Base-by-base conservation (phyloP, 2,113 vertebrate genomes). In the Rhinolophus ferrumequinum region DNA sequence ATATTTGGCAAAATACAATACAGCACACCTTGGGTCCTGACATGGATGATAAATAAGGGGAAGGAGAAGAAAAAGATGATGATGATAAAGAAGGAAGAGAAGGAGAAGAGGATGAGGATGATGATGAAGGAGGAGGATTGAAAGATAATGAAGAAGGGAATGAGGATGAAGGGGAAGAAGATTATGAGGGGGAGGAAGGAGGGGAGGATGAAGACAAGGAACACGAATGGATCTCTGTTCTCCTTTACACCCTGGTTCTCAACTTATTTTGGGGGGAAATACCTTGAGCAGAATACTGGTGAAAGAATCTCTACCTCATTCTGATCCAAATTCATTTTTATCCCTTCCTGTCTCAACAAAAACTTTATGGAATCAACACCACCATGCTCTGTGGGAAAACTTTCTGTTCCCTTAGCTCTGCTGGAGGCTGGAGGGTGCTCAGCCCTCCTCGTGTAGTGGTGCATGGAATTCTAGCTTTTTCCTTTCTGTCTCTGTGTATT, bases 401-500 rank as follows among this genome's bases (percentile, higher is more conserved):
- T 12, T 33, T 58, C 35, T 9, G 13, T 41, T 67, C 12, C 44
- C 11, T 7, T 16, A 54, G 26, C 60, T 54, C 26, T 6, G 24
- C 26, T 41, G 24, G 11, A 41, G 15, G 73, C 75, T 67, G 18
- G n/a, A 16, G 26, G 60, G 30, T 66, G 7, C 60, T 22, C 3
- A 19, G 73, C 6, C 47, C 4, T 41, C 47, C 4, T 50, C 12
- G 2, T 0, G 4, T 22, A 26, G n/a, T 11, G 14, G n/a, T 16
- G 1, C 18, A 6, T 0, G 54, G 47, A 54, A 41, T 41, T 54
- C 58, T 66, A 38, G 16, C 2, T 22, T 15, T 79, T 13, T 21
- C 5, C 11, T 13, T 67, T 12, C 69, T 60, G n/a, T 44, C 21
- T 41, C 67, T 73, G 26, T 14, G 6, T 15, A 56, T 14, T 16